phyloP scores from a whole-genome alignment of 1,140 invertebrate genomes.

The Sycobia sp. region DNA sequence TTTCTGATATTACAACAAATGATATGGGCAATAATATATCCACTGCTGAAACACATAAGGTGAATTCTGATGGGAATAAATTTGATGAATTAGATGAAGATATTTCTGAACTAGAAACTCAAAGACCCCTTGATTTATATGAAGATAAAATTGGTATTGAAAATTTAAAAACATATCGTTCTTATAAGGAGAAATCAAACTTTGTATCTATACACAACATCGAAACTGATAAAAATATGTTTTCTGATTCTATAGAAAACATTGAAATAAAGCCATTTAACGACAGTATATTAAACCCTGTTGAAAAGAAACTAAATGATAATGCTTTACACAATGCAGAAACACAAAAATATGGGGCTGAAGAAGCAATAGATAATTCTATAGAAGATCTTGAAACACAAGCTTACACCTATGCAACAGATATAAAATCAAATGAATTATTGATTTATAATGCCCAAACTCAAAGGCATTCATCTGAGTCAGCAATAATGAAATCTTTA shows the following conservation, averaged over 20 bases:
- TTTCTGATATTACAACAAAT: background rate
- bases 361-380: background rate
- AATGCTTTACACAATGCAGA: background rate
- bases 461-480: background rate
- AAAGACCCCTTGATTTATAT: slow-evolving; percentile 9
- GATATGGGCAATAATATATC: slow-evolving; percentile 5
- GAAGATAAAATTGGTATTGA: background rate
- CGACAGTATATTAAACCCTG: no score
- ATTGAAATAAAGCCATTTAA: no score
- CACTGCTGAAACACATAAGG: slow-evolving; percentile 1
- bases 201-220: no score
- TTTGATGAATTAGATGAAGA: slow-evolving; percentile 8
- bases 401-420: no score
- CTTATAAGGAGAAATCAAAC: background rate
- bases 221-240: no score
- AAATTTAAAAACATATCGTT: slow-evolving; percentile 12
- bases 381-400: no score
- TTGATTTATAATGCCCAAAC: background rate
- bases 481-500: background rate
- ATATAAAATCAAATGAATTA: background rate
- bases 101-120: slow-evolving; percentile 33
- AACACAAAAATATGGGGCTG: background rate
- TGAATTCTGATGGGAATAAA: background rate
- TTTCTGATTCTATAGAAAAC: no score
- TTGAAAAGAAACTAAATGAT: no score